Percentiles rank a stretch among this genome's conserved stretches.
phyloP scores from a whole-genome alignment of 2,888 invertebrate genomes.

The Xanthorhoe designata region DNA sequence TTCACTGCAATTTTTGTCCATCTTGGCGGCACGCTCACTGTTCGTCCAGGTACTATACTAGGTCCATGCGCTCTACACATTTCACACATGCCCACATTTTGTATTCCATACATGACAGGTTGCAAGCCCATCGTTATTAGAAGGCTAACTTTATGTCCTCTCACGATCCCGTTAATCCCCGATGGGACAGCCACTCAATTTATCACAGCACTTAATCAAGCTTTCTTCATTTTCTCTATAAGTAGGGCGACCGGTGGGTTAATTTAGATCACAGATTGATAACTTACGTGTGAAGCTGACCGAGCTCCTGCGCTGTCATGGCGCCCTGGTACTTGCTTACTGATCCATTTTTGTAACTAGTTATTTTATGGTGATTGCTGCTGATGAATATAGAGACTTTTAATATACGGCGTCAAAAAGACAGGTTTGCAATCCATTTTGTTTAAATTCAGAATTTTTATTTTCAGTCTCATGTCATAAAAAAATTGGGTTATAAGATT shows the following conservation, averaged over 20 bases:
- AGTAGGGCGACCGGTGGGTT: slow-evolving; percentile 31
- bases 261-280: slow-evolving; percentile 43
- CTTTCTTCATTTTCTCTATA: slow-evolving; percentile 33
- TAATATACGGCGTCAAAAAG: background rate
- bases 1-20: too few relatives aligned
- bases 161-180: slow-evolving; percentile 7
- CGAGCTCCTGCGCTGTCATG: slow-evolving; percentile 20
- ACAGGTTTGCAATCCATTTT: too few relatives aligned
- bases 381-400: background rate
- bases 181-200: slow-evolving; percentile 12
- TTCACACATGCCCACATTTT: too few relatives aligned
- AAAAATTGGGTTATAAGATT: too few relatives aligned
- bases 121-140: too few relatives aligned
- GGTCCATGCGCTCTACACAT: too few relatives aligned
- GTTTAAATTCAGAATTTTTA: too few relatives aligned
- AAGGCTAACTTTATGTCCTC: too few relatives aligned
- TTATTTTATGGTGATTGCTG: background rate
- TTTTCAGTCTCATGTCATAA: too few relatives aligned
- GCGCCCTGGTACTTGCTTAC: slow-evolving; percentile 5
- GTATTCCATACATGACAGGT: too few relatives aligned
- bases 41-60: too few relatives aligned
- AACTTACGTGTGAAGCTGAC: slow-evolving; percentile 19
- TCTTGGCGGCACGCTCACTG: too few relatives aligned
- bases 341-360: background rate
- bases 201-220: slow-evolving; percentile 30